These are phyloP conservation scores for Plectrocnemia conspersa DNA, from an alignment of 1,140 invertebrate genomes.

Conservation along the genomic window DNA sequence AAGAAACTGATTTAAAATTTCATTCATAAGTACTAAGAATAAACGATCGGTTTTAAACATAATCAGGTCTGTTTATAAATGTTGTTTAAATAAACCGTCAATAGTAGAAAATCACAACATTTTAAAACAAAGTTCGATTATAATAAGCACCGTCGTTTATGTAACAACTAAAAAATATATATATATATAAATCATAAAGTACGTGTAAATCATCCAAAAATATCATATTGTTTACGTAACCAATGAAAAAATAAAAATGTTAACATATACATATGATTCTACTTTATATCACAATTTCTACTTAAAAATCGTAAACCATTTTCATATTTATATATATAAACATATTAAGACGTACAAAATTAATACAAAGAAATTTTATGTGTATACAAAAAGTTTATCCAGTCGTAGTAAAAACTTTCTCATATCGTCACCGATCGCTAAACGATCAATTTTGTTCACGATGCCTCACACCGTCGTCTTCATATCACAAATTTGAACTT, in stretches of 20 bases:
- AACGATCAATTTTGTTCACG: too few relatives aligned
- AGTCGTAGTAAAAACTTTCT: too few relatives aligned
- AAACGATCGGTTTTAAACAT: too few relatives aligned
- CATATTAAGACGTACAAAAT: too few relatives aligned
- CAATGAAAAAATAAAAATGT: slow-evolving; percentile 26
- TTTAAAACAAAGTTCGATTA: background rate
- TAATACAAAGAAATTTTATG: too few relatives aligned
- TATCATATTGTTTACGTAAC: slow-evolving; percentile 12
- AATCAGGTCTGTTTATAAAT: slow-evolving; percentile 1
- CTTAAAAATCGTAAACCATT: too few relatives aligned
- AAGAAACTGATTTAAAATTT: slow-evolving; percentile 17
- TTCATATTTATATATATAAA: too few relatives aligned
- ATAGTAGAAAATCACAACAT: background rate
- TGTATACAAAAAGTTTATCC: too few relatives aligned
- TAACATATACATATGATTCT: slow-evolving; percentile 30
- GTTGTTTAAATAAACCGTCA: background rate
- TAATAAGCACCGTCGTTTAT: background rate
- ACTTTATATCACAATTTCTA: slow-evolving; percentile 36
- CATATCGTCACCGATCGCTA: too few relatives aligned
- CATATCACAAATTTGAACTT: too few relatives aligned
- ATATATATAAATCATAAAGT: slow-evolving; percentile 1
- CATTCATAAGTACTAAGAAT: slow-evolving; percentile 12
- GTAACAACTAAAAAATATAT: background rate
- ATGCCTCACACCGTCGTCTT: too few relatives aligned
- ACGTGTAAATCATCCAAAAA: slow-evolving; percentile 7